Conservation (phyloP, 2,113 vertebrate genomes). For the Bubo bubo region DNA sequence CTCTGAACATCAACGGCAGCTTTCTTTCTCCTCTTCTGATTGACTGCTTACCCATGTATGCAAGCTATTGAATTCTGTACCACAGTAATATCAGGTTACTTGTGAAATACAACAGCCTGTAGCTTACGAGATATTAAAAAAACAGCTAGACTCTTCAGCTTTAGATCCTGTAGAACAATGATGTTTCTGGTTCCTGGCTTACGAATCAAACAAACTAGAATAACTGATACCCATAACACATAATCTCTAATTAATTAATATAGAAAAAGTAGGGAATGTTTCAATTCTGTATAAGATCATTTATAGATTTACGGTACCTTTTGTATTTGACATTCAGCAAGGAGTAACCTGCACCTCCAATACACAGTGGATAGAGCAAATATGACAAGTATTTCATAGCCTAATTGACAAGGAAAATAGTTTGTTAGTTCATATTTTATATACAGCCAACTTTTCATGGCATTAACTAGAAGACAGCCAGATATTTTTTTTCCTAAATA, state of each 20-base stretch:
- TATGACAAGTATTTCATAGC: constrained; percentile 93
- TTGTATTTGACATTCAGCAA: constrained; percentile 91
- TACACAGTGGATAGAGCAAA: constrained; percentile 90
- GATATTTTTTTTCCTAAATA: neutral
- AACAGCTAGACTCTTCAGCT: neutral
- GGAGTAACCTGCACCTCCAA: constrained; percentile 90
- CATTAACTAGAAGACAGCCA: neutral
- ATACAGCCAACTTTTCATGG: neutral
- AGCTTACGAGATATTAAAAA: neutral
- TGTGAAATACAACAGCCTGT: neutral
- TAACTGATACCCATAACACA: neutral
- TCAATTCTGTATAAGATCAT: neutral
- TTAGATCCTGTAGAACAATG: neutral
- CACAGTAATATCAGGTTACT: neutral
- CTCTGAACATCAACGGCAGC: neutral
- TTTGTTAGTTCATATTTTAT: neutral
- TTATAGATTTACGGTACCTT: constrained; percentile 76
- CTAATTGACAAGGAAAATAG: constrained; percentile 62
- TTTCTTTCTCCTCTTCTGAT: neutral
- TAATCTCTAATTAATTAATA: neutral
- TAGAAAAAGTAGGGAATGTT: neutral
- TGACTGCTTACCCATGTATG: neutral
- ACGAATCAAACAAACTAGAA: neutral
- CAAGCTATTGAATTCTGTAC: neutral
- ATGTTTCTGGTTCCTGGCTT: neutral